Evolutionary conservation across 2,113 vertebrate species (phyloP).

Genomic region (Odocoileus virginianus): DNA sequence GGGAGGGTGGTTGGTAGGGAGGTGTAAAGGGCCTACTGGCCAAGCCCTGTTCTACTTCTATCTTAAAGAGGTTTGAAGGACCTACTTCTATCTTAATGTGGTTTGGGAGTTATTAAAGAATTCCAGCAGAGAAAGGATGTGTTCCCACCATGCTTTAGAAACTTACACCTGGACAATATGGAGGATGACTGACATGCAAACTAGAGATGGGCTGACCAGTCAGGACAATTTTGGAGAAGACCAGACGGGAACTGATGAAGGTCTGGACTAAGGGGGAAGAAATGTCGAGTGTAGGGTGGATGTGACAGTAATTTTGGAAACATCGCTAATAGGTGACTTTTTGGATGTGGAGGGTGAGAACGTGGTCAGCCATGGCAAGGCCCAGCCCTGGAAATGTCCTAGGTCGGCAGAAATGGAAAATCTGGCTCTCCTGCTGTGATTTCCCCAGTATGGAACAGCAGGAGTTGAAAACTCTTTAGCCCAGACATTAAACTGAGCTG

Average conservation of each 20-base stretch:
- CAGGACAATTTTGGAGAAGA: not conserved
- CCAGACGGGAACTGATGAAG: not conserved
- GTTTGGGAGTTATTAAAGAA: not conserved
- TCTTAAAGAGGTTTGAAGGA: not conserved
- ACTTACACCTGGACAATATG: fast-evolving
- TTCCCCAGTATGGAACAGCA: too few species aligned
- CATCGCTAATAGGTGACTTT: not conserved
- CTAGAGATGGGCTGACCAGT: not conserved
- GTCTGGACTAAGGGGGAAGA: not conserved
- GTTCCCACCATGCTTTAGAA: not conserved
- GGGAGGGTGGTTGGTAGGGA: not conserved
- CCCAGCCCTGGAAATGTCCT: not conserved
- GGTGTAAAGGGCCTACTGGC: not conserved
- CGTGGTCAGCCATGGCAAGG: not conserved
- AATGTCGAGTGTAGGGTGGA: not conserved
- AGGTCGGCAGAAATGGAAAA: not conserved
- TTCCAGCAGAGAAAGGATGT: not conserved
- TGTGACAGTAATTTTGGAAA: not conserved
- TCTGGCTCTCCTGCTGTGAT: not conserved
- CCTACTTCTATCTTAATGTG: not conserved
- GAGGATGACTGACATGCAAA: not conserved
- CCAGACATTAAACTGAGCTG: not conserved
- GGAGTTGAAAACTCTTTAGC: not conserved
- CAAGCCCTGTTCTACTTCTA: not conserved
- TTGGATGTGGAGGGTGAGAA: not conserved